Base-by-base conservation (phyloP, 2,113 vertebrate genomes). In the Trogon surrucura region DNA sequence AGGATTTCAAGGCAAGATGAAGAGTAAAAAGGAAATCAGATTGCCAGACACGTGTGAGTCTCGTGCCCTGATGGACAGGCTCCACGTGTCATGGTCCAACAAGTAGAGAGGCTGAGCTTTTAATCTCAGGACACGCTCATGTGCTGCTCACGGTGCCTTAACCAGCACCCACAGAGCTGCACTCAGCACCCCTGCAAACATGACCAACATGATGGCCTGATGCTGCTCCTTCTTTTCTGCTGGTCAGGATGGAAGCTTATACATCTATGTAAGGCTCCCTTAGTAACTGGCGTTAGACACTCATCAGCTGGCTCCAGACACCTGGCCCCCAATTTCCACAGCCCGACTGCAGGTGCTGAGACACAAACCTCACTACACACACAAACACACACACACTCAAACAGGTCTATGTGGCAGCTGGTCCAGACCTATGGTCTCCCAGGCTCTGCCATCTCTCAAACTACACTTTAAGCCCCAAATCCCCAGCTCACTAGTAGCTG, bases 271-370 rank as follows among this genome's bases (percentile, higher is more conserved):
- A 58, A 51, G 12, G 14, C 47, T 45, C 44, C 25, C 11, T 72
- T 22, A 18, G n/a, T 54, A 77, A 54, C 26, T 61, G 22, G 21
- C 26, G 38, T 66, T 36, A 66, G 30, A 22, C 6, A 23, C 5
- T 30, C 22, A n/a, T 38, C 44, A 71, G 21, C 26, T 38, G 18
- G 11, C 13, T 30, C 17, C 23, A 84, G 32, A 30, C 1, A 7
- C 12, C 13, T 45, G 26, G 10, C 5, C 13, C 19, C 15, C 3
- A 0, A 3, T 8, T 9, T 16, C 41, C 3, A 3, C 27, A 84
- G 27, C 18, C 34, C n/a, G 16, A 18, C 15, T 34, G 10, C 36
- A 53, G 22, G 26, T 60, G 8, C 30, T 60, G 38, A 18, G 9
- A 21, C 0, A 0, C 25, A 84, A 69, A 60, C 12, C 10, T 73